Conservation (phyloP, 2,888 invertebrate genomes). For the Agonopterix arenella region DNA sequence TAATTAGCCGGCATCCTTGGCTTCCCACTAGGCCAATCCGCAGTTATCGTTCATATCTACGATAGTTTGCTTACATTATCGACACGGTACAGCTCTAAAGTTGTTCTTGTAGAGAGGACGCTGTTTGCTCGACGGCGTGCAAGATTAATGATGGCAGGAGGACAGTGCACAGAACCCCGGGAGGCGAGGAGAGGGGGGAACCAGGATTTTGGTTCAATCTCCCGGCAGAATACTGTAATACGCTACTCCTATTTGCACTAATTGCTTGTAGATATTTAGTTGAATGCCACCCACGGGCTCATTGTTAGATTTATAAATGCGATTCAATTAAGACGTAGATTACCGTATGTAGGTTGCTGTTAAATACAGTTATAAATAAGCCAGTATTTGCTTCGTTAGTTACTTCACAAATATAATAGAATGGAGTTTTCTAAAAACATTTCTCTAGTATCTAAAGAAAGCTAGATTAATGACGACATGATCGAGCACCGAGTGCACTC, state of each 20-base stretch:
- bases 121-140: conserved; percentile 53
- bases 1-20: conserved; percentile 23
- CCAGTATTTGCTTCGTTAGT: too few species aligned
- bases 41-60: conserved; percentile 35
- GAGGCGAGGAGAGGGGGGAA: conserved; percentile 15
- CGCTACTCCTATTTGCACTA: conserved; percentile 36
- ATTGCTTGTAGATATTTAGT: conserved; percentile 49
- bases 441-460: conserved; percentile 6
- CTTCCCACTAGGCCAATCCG: conserved; percentile 11
- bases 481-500: conserved; percentile 17
- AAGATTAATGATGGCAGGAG: conserved; percentile 68
- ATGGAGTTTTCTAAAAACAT: conserved; percentile 9
- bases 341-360: neutral
- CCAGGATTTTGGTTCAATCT: conserved; percentile 36
- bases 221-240: conserved; percentile 17
- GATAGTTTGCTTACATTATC: conserved; percentile 47
- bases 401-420: neutral
- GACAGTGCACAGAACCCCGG: conserved; percentile 37
- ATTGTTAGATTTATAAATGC: conserved; percentile 46
- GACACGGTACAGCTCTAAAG: conserved; percentile 48
- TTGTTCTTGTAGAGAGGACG: conserved; percentile 34
- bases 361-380: too few species aligned
- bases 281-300: conserved; percentile 26
- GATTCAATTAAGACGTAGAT: conserved; percentile 31
- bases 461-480: conserved; percentile 34